Percentiles rank a stretch among this genome's conserved stretches.
Conservation (phyloP, 2,797 vertebrate genomes). For the Chromis chromis region DNA sequence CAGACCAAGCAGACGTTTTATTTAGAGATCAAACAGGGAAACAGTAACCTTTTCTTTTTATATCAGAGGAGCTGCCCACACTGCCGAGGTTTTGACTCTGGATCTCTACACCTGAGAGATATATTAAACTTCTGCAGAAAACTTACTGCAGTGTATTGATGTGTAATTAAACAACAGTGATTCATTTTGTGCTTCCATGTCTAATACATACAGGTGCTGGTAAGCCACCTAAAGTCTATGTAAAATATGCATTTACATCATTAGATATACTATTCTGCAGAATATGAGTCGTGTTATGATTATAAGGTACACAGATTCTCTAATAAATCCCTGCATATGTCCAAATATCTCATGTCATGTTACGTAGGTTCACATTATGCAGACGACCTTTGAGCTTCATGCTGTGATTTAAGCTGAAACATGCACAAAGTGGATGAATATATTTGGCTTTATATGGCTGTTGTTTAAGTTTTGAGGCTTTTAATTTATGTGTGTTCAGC, state of each 20-base stretch:
- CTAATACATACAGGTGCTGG: no score
- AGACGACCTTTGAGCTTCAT: neutral
- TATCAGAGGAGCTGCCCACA: neutral
- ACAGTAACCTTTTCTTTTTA: neutral
- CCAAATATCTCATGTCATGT: neutral
- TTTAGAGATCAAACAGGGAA: slow-evolving; percentile 16
- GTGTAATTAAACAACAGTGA: slow-evolving; percentile 12
- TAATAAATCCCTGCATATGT: neutral
- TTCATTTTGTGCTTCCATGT: neutral
- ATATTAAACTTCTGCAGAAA: slow-evolving; percentile 18
- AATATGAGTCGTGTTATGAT: neutral
- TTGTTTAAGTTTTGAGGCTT: neutral
- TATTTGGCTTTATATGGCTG: neutral
- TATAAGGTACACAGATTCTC: neutral
- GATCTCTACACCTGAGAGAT: slow-evolving; percentile 13
- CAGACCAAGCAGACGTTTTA: slow-evolving; percentile 18
- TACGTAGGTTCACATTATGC: neutral
- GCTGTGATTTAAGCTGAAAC: neutral
- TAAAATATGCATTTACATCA: no score
- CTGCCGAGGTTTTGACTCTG: slow-evolving; percentile 1
- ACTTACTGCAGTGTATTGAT: neutral
- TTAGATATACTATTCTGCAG: neutral
- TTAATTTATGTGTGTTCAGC: neutral
- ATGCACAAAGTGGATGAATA: neutral
- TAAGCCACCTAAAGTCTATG: neutral